Conservation (phyloP, 2,888 invertebrate genomes). For the Cheilosia vulpina region DNA sequence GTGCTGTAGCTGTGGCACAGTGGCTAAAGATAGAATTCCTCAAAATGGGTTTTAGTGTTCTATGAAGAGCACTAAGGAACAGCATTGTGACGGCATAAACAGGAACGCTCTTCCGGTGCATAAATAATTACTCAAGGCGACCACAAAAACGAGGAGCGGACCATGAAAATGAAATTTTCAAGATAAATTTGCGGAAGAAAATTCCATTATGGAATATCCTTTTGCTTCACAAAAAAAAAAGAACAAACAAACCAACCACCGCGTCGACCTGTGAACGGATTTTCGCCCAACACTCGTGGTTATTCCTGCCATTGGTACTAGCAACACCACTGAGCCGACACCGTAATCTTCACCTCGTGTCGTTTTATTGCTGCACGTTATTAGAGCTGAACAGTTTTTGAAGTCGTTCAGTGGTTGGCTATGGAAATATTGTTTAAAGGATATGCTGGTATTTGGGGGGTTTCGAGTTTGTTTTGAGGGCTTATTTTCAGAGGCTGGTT, state of each 20-base stretch:
- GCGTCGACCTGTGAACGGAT: not conserved
- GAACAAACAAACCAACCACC: not conserved
- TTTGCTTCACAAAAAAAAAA: not conserved
- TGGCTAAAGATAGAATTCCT: constrained; percentile 8
- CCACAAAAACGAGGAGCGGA: constrained; percentile 38
- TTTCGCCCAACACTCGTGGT: constrained; percentile 1
- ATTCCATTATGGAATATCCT: constrained; percentile 50
- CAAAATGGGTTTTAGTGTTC: constrained; percentile 22
- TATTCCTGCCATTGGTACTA: not conserved
- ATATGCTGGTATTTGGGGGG: not conserved
- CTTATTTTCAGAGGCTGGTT: too few species aligned
- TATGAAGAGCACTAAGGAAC: not conserved
- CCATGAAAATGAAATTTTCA: constrained; percentile 64
- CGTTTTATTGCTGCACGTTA: not conserved
- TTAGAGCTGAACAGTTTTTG: not conserved
- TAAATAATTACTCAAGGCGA: constrained; percentile 64
- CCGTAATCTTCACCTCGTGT: constrained; percentile 2
- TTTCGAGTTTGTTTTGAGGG: too few species aligned
- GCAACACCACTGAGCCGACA: not conserved
- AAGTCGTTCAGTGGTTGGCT: not conserved
- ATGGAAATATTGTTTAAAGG: constrained; percentile 18
- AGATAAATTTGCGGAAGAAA: constrained; percentile 55
- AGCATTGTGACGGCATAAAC: not conserved
- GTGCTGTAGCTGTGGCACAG: not conserved
- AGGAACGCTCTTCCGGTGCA: constrained; percentile 43